Base-by-base conservation (phyloP, 1,140 invertebrate species). In the Bursaphelenchus mucronatus region DNA sequence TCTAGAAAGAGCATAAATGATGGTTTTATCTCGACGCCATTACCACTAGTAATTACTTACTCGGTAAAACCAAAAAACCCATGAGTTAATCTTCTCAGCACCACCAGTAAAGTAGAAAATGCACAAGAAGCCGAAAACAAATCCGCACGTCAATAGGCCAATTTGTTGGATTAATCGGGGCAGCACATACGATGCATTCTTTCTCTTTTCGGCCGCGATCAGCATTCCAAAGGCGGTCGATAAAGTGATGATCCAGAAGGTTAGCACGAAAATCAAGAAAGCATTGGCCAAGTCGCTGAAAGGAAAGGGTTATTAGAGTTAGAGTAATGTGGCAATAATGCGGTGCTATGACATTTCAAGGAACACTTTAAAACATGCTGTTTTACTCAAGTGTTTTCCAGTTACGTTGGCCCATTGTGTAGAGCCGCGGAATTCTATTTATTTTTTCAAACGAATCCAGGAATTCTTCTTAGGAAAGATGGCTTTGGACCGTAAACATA, bases 191-290 rank as follows among this genome's bases (percentile, higher is more conserved):
- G 64, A 44, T 13, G 59, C 41, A 49, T 70, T 70, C 51, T 59
- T 66, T n/a, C 61, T 62, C 17, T 50, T 19, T 9, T 70, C 21
- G 30, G 69, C 53, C 15, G 68, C 21, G 13, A 59, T 40, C 19
- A 70, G 54, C 15, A 67, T 72, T 21, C 30, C 61, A 44, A 59
- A 61, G n/a, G 69, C 63, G 55, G 67, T 70, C 41, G 63, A 56
- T 13, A 70, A 50, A 50, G 69, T 70, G 52, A 70, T 46, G 47
- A 70, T 15, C 69, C 69, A 70, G 21, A 64, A 73, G 45, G 69
- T 66, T 7, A 73, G 51, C 21, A 70, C 8, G 39, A 70, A 49
- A 40, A 70, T 43, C 19, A 70, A 39, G 19, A 70, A 44, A 13
- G 54, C 66, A 66, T 70, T 63, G 21, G 44, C 66, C 15, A 70